Evolutionary conservation across 1,140 invertebrate genomes (phyloP).

Genomic region (Macrocentrus cingulum): DNA sequence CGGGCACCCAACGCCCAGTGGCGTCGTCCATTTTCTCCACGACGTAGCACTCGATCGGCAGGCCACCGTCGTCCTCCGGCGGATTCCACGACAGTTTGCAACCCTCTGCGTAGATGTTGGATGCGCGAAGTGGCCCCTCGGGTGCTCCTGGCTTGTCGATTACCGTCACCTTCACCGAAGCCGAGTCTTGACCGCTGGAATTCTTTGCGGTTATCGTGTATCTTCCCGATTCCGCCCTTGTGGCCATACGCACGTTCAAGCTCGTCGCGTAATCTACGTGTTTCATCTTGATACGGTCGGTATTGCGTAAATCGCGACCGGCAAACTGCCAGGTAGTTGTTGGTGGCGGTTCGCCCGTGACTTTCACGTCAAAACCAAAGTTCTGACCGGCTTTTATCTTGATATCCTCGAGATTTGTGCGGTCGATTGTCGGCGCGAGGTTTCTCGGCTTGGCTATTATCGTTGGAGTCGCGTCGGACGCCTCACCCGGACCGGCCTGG

Average conservation of each 20-base stretch:
- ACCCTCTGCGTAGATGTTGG: conserved; percentile 82
- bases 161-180: conserved; percentile 89
- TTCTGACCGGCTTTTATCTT: conserved; percentile 88
- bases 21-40: conserved; percentile 94
- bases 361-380: conserved; percentile 79
- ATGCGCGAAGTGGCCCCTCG: conserved; percentile 87
- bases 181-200: conserved; percentile 87
- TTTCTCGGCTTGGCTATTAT: conserved; percentile 89
- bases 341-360: conserved; percentile 88
- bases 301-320: conserved; percentile 71
- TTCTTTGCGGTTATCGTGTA: conserved; percentile 94
- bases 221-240: conserved; percentile 83
- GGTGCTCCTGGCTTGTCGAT: conserved; percentile 87
- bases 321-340: conserved; percentile 82
- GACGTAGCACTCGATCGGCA: conserved; percentile 87
- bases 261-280: conserved; percentile 90
- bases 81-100: conserved; percentile 86
- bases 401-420: conserved; percentile 81
- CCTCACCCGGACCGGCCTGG: conserved; percentile 89
- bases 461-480: conserved; percentile 83
- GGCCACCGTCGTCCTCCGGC: conserved; percentile 87
- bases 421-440: conserved; percentile 83
- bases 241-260: conserved; percentile 81
- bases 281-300: conserved; percentile 73
- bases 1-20: conserved; percentile 89